Conservation (phyloP, 2,888 invertebrate species). For the Scelioninae gen. 2 region DNA sequence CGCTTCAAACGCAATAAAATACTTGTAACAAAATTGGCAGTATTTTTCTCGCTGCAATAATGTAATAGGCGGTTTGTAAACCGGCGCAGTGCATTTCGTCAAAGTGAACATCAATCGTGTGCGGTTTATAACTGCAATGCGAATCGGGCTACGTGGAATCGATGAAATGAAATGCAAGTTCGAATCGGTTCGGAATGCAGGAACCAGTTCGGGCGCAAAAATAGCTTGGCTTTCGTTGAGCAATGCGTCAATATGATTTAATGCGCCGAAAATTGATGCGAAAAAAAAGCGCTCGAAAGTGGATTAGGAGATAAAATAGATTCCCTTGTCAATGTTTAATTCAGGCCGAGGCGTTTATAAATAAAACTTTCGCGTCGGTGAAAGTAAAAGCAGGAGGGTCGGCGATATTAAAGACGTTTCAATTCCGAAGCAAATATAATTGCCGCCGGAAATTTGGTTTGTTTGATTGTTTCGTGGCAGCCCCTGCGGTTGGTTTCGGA, state of each 20-base stretch:
- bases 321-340: conserved; percentile 12
- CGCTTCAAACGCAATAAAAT: too few relatives aligned
- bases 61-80: conserved; percentile 1
- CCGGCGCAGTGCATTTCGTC: not conserved
- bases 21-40: too few relatives aligned
- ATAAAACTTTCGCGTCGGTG: conserved; percentile 6
- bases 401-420: conserved; percentile 19
- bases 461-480: conserved; percentile 10
- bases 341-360: conserved; percentile 22
- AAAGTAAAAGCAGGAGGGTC: not conserved
- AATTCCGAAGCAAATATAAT: conserved; percentile 8
- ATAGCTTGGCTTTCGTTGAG: conserved; percentile 35
- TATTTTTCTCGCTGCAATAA: not conserved
- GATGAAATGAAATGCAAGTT: conserved; percentile 36
- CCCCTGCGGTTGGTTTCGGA: too few relatives aligned
- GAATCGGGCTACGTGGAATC: conserved; percentile 8
- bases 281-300: conserved; percentile 9
- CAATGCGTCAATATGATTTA: conserved; percentile 31
- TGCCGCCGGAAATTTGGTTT: conserved; percentile 3
- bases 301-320: conserved; percentile 26
- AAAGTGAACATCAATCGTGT: conserved; percentile 27
- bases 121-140: conserved; percentile 2
- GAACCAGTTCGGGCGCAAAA: conserved; percentile 42
- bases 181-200: conserved; percentile 9
- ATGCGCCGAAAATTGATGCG: conserved; percentile 7